Conservation (phyloP, 2,888 invertebrate genomes). For the Agrypnus murinus region DNA sequence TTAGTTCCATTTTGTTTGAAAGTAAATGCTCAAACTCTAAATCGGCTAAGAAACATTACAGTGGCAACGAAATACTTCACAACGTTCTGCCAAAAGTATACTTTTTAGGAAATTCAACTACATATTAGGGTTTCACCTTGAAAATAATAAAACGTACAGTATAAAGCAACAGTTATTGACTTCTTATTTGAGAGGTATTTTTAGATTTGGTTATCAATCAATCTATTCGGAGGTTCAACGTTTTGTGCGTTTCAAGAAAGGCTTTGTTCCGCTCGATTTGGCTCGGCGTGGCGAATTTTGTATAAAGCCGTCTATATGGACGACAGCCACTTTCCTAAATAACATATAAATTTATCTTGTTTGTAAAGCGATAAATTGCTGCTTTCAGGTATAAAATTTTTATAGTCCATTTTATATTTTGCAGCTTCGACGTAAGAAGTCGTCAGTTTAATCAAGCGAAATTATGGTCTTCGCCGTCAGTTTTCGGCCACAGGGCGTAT, state of each 20-base stretch:
- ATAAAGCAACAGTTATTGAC: conserved; percentile 41
- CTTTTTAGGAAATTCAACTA: no score
- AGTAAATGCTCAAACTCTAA: no score
- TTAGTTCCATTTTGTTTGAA: no score
- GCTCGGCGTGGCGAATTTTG: conserved; percentile 37
- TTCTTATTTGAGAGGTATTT: conserved; percentile 41
- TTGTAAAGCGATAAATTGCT: conserved; percentile 38
- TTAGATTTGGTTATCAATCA: conserved; percentile 52
- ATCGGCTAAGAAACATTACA: no score
- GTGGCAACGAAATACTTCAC: no score
- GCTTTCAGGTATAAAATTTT: conserved; percentile 39
- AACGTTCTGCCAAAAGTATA: no score
- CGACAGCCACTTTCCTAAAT: conserved; percentile 57
- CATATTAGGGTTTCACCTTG: no score
- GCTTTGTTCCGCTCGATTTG: conserved; percentile 51
- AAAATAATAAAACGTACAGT: no score
- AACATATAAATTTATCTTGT: conserved; percentile 43
- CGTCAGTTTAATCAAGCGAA: conserved; percentile 74
- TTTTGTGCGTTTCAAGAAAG: conserved; percentile 50
- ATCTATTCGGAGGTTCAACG: conserved; percentile 41
- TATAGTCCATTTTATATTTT: conserved; percentile 58
- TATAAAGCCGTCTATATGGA: conserved; percentile 56
- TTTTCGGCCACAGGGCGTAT: conserved; percentile 75
- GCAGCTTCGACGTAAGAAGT: conserved; percentile 77
- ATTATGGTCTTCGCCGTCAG: conserved; percentile 76